Percentiles rank a stretch among this genome's conserved stretches.
Evolutionary conservation across 2,797 vertebrate species (phyloP).

Genomic region (Staurois parvus): DNA sequence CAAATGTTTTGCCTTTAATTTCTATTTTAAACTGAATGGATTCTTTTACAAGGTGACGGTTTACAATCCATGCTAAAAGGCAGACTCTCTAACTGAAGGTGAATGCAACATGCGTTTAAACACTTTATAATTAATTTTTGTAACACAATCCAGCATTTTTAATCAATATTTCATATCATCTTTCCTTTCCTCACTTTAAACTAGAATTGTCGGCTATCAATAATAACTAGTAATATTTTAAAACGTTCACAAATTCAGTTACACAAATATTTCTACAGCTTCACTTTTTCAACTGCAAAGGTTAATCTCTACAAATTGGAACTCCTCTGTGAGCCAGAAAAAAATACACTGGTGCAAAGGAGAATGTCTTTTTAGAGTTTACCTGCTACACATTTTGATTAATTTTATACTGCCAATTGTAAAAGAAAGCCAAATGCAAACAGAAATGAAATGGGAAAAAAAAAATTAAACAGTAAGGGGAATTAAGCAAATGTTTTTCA

Average conservation of each 20-base stretch:
- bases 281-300: background rate
- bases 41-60: no score
- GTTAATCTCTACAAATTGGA: background rate
- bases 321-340: background rate
- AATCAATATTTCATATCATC: no score
- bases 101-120: no score
- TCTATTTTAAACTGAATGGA: no score
- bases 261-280: background rate
- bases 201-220: background rate
- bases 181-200: background rate
- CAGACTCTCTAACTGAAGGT: no score
- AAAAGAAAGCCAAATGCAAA: conserved; percentile 36
- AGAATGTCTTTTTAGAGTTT: background rate
- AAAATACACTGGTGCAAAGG: background rate
- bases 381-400: background rate
- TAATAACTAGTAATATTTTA: background rate
- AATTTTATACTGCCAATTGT: background rate
- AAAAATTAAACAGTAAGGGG: background rate
- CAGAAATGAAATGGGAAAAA: conserved; percentile 11
- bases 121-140: no score
- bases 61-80: no score
- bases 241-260: background rate
- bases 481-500: conserved; percentile 40
- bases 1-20: no score
- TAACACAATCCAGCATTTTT: no score